Percentiles rank a stretch among this genome's conserved stretches.
Conservation (phyloP, 1,140 invertebrate genomes). For the Cotesia vestalis region DNA sequence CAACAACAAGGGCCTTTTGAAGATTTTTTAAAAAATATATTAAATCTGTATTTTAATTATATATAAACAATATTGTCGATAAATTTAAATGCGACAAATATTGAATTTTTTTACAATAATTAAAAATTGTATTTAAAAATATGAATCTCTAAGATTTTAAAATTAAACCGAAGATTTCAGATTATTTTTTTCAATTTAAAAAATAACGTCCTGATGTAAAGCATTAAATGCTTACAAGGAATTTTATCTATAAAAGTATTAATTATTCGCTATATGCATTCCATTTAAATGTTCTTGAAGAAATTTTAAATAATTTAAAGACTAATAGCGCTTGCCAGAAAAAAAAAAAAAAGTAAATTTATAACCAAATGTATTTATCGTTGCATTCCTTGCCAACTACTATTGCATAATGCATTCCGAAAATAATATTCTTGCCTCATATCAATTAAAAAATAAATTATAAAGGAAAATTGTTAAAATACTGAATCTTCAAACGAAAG, state of each 20-base stretch:
- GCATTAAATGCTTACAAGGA: background rate
- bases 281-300: conserved; percentile 2
- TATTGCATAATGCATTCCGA: conserved; percentile 30
- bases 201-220: background rate
- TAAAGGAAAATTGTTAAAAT: conserved; percentile 5
- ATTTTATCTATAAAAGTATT: background rate
- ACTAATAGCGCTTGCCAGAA: conserved; percentile 22
- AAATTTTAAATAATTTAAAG: conserved; percentile 13
- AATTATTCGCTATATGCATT: background rate
- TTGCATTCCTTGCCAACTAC: conserved; percentile 37
- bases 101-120: too few relatives aligned
- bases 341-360: background rate
- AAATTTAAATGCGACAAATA: too few relatives aligned
- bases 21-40: too few relatives aligned
- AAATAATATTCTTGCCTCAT: conserved; percentile 28
- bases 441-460: background rate
- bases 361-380: conserved; percentile 26
- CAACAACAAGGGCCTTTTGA: too few relatives aligned
- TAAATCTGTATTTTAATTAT: too few relatives aligned
- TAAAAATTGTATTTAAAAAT: too few relatives aligned
- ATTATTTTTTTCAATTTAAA: too few relatives aligned
- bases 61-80: too few relatives aligned
- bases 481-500: conserved; percentile 25
- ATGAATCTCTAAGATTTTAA: too few relatives aligned
- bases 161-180: too few relatives aligned